These are phyloP conservation scores for Abrostola tripartita DNA, from an alignment of 2,888 invertebrate genomes.

Conservation along the genomic window DNA sequence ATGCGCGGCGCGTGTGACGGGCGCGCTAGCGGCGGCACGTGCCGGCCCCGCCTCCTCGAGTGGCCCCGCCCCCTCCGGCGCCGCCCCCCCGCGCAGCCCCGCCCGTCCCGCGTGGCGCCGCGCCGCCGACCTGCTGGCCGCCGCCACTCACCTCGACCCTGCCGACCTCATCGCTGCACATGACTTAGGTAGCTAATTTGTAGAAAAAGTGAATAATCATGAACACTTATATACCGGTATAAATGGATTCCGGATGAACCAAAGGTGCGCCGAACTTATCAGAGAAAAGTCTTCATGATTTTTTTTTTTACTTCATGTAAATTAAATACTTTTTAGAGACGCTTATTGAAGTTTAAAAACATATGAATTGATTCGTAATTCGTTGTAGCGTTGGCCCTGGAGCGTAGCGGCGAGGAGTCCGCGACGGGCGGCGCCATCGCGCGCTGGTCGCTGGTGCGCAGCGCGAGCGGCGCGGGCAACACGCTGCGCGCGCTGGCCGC, in stretches of 20 bases:
- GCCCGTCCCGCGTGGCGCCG: constrained; percentile 57
- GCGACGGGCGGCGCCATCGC: constrained; percentile 66
- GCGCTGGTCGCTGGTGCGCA: constrained; percentile 72
- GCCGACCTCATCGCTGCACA: constrained; percentile 79
- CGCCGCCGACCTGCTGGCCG: constrained; percentile 70
- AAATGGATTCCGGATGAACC: too few species aligned
- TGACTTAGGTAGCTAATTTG: constrained; percentile 68
- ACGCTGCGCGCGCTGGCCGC: constrained; percentile 79
- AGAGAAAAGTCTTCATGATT: too few species aligned
- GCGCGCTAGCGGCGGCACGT: constrained; percentile 65
- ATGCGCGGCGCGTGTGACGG: constrained; percentile 78
- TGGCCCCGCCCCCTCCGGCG: constrained; percentile 24
- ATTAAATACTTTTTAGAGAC: too few species aligned
- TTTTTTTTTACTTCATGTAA: too few species aligned
- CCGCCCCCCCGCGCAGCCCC: constrained; percentile 35
- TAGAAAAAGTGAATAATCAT: not conserved
- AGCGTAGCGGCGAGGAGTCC: constrained; percentile 64
- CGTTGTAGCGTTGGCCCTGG: constrained; percentile 71
- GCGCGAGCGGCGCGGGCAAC: constrained; percentile 70
- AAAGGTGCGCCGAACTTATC: too few species aligned
- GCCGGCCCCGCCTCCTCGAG: constrained; percentile 13
- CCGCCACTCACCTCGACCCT: constrained; percentile 82
- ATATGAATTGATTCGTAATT: too few species aligned
- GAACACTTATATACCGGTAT: not conserved
- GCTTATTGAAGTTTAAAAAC: too few species aligned